A percentile compares a stretch with the other conserved stretches of the same genome.
Conservation (phyloP, 2,113 vertebrate species). For the Gallinago media region DNA sequence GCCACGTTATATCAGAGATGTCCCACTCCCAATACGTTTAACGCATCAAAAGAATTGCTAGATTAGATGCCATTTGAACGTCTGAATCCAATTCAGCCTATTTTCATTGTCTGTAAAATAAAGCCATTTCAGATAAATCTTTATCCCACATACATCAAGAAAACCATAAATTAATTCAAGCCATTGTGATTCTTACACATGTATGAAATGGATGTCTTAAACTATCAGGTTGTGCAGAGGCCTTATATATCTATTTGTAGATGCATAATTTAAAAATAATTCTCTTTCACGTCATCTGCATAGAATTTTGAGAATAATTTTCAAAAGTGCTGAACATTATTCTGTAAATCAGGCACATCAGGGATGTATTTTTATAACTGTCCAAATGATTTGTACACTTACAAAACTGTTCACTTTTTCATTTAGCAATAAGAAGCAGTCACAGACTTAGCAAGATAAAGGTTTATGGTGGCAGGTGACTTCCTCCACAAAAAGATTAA, state of each 20-base stretch:
- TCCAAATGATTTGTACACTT: not conserved
- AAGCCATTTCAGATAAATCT: slow-evolving; percentile 8
- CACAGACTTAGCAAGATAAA: not conserved
- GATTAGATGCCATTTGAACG: not conserved
- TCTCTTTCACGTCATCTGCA: not conserved
- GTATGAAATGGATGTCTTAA: not conserved
- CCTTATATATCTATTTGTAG: not conserved
- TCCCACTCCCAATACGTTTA: not conserved
- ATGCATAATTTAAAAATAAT: not conserved
- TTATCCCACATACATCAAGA: not conserved
- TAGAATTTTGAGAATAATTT: not conserved
- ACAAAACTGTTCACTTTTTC: not conserved
- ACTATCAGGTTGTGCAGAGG: not conserved
- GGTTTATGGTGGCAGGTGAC: slow-evolving; percentile 37
- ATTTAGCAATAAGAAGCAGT: not conserved
- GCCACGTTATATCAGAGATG: not conserved
- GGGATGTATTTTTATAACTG: not conserved
- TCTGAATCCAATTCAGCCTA: not conserved
- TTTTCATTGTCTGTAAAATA: not conserved
- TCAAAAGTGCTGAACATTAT: not conserved
- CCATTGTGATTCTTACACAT: not conserved
- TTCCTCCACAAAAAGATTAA: slow-evolving; percentile 11
- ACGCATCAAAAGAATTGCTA: not conserved
- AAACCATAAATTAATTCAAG: slow-evolving; percentile 4
- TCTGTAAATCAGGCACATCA: not conserved